Base-by-base conservation (phyloP, 2,888 invertebrate genomes). In the Oligia latruncula region DNA sequence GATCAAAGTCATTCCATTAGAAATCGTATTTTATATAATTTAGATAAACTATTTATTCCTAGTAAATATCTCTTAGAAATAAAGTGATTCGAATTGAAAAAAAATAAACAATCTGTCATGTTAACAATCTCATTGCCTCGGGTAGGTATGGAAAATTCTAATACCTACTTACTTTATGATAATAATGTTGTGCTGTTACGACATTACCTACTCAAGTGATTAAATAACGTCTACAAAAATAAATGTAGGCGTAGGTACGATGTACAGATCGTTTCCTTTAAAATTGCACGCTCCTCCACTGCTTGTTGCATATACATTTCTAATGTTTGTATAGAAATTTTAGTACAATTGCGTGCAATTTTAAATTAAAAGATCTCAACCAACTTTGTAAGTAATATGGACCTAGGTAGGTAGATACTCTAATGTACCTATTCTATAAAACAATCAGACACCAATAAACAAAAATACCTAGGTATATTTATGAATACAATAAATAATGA, bases 1-100 rank as follows among this genome's bases (percentile, higher is more conserved):
- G 92, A 93, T 93, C 90, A 86, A 91, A 91, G 88, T 91, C 93
- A 93, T 93, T 93, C 93, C 93, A 91, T 89, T 86, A 89, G 85
- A 85, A 74, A 84, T 86, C 58, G 80, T 84, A 77, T 81, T 83
- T 83, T 81, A 83, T 74, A 74, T 87, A 87, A 84, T 83, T 88
- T 87, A 89, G 83, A 81, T 83, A 87, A 79, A 80, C 74, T 89
- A 87, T 89, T 89, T 89, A 89, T 89, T 89, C 43, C 74, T 87
- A 86, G 84, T 82, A 82, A 81, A 75, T 86, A 77, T 76, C 52
- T 71, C 2, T 64, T 81, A 77, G 67, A 70, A 73, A 76, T n/a
- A 66, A 70, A 71, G 46, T 82, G 60, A 78, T 68, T 70, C 43
- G 71, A 85, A 86, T 78, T 68, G 68, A 80, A 49, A 77, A 68